A percentile compares a stretch with the other conserved stretches of the same genome.
Conservation (phyloP, 2,113 vertebrate species). For the Periophthalmodon schlosseri region DNA sequence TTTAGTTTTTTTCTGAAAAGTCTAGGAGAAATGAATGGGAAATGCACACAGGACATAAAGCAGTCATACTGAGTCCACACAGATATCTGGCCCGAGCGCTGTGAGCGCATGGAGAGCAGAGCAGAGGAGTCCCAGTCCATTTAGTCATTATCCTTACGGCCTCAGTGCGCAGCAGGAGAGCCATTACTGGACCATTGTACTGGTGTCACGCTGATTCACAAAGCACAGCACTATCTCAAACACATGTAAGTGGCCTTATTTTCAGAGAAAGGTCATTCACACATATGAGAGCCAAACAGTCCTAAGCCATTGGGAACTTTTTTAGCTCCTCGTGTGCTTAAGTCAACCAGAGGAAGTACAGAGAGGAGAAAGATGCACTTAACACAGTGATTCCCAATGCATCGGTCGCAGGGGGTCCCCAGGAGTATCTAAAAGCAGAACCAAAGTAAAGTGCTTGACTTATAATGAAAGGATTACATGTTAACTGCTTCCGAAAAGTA, state of each 20-base stretch:
- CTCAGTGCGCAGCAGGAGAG: constrained; percentile 36
- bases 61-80: background rate
- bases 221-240: constrained; percentile 14
- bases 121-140: constrained; percentile 19
- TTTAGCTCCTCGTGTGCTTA: background rate
- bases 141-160: constrained; percentile 44
- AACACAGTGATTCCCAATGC: background rate
- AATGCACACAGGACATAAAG: background rate
- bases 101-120: background rate
- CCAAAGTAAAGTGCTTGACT: too few relatives aligned
- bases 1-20: too few relatives aligned
- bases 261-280: constrained; percentile 14
- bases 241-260: constrained; percentile 34
- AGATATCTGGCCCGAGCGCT: background rate
- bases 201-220: constrained; percentile 36
- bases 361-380: background rate
- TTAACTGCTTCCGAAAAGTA: too few relatives aligned
- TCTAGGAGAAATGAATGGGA: too few relatives aligned
- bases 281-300: constrained; percentile 9
- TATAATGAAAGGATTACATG: too few relatives aligned
- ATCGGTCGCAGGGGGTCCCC: too few relatives aligned
- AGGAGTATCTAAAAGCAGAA: too few relatives aligned
- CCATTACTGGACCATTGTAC: constrained; percentile 36
- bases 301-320: background rate
- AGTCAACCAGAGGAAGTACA: background rate